Conservation (phyloP, 1,140 invertebrate species). For the Rhopalosiphum maidis region DNA sequence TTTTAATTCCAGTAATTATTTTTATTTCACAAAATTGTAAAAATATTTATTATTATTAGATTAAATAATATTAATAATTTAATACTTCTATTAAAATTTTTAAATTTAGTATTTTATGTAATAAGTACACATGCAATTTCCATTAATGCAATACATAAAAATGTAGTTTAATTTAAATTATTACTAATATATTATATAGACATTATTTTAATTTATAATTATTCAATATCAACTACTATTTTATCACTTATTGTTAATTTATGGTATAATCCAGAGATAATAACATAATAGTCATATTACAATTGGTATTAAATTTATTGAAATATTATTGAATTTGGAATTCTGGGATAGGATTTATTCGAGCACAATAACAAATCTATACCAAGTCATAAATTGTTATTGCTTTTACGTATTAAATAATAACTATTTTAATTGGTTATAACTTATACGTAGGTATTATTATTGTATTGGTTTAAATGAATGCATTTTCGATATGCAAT, state of each 20-base stretch:
- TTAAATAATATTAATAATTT: no score
- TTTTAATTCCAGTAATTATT: no score
- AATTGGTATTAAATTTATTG: not conserved
- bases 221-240: not conserved
- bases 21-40: no score
- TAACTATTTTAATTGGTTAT: not conserved
- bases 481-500: no score
- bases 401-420: not conserved
- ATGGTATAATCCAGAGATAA: not conserved
- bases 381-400: not conserved
- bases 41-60: no score
- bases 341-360: not conserved
- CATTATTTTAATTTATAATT: not conserved
- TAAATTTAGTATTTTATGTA: no score
- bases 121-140: no score
- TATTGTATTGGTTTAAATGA: no score
- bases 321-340: not conserved
- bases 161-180: no score
- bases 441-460: not conserved
- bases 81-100: no score
- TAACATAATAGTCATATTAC: not conserved
- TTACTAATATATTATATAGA: not conserved
- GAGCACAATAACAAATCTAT: not conserved
- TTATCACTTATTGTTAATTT: not conserved
- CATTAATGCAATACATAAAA: no score